Evolutionary conservation across 2,113 vertebrate species (phyloP).

Genomic region (Anoura caudifer): DNA sequence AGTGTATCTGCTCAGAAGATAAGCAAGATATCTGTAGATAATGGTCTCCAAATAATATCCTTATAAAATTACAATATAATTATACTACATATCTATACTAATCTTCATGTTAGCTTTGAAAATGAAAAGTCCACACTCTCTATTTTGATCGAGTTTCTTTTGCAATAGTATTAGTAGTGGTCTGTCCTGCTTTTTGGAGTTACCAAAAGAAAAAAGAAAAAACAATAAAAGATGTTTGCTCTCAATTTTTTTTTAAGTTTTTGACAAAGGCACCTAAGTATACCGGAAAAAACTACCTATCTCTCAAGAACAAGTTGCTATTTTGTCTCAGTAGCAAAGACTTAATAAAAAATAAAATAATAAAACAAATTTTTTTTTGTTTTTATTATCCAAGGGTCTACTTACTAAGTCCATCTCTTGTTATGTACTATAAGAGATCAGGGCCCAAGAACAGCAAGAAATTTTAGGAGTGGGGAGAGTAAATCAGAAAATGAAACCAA

Average conservation of each 20-base stretch:
- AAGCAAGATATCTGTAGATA: background rate
- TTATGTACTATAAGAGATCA: background rate
- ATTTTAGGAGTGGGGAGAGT: background rate
- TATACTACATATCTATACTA: background rate
- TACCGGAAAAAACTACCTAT: background rate
- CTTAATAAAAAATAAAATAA: background rate
- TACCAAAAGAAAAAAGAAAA: background rate
- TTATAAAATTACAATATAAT: background rate
- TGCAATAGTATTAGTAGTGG: background rate
- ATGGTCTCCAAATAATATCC: background rate
- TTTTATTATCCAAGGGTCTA: background rate
- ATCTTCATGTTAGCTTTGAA: constrained; percentile 13
- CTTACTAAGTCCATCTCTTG: background rate
- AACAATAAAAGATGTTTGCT: background rate
- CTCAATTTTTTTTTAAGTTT: background rate
- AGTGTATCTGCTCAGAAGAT: background rate
- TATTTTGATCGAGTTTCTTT: background rate
- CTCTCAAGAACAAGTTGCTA: background rate
- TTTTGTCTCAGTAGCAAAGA: constrained; percentile 17
- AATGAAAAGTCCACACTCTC: background rate
- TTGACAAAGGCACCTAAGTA: background rate
- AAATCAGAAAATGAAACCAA: background rate
- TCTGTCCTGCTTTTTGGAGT: no score
- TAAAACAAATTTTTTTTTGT: background rate
- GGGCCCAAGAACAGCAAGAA: background rate